Percentiles rank a stretch among this genome's conserved stretches.
Evolutionary conservation across 64 coral and sea anemone species (phyloP).

Genomic region (Pachyseris speciosa): DNA sequence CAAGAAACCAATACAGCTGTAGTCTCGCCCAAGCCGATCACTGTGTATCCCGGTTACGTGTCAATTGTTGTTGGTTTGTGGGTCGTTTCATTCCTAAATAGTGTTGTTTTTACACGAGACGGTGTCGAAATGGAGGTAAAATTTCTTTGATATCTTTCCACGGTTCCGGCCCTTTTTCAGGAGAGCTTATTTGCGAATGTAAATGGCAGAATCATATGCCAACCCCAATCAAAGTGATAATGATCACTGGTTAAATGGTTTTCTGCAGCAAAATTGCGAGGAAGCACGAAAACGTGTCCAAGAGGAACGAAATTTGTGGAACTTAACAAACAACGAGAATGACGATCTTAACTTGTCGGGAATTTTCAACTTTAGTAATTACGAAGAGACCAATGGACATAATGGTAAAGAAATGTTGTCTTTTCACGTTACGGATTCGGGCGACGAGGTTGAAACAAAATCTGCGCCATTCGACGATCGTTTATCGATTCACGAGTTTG

Average conservation of each 20-base stretch:
- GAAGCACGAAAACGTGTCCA: constrained; percentile 16
- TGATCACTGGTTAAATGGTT: constrained; percentile 27
- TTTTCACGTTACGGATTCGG: not conserved
- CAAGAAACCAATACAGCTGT: constrained; percentile 23
- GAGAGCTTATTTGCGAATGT: not conserved
- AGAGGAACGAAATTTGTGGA: constrained; percentile 13
- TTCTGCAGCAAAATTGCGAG: constrained; percentile 28
- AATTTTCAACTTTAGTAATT: constrained; percentile 25
- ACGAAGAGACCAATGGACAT: not conserved
- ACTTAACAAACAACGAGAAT: not conserved
- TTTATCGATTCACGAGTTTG: not conserved
- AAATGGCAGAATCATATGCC: not conserved
- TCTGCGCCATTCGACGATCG: not conserved
- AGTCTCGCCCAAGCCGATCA: no score
- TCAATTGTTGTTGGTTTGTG: not conserved
- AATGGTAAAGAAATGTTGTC: not conserved
- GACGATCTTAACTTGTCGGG: constrained; percentile 15
- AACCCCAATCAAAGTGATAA: not conserved
- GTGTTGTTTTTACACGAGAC: not conserved
- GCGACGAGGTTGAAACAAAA: not conserved
- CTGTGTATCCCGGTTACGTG: not conserved
- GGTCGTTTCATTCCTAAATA: not conserved
- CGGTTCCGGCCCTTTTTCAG: not conserved
- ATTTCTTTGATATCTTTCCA: not conserved
- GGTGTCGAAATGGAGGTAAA: not conserved